A percentile compares a stretch with the other conserved stretches of the same genome.
phyloP scores from a whole-genome alignment of 2,888 invertebrate genomes.

The Notodonta ziczac region DNA sequence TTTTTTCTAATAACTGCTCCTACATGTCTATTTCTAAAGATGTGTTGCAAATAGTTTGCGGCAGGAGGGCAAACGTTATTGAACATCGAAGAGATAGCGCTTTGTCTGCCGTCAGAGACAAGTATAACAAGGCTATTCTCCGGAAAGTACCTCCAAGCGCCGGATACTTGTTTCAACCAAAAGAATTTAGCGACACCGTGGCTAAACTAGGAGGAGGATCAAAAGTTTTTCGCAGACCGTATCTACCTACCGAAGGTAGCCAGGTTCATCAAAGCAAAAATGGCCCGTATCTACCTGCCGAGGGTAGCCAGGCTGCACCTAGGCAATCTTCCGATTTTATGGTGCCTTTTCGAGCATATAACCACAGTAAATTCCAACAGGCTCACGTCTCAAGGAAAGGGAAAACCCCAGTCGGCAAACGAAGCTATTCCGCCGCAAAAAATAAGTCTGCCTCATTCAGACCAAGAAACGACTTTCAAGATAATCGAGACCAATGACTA shows the following conservation, averaged over 20 bases:
- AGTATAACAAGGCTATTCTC: neutral
- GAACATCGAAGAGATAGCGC: neutral
- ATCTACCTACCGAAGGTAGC: neutral
- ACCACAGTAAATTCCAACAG: neutral
- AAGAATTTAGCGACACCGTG: neutral
- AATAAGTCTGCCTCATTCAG: neutral
- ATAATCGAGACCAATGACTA: neutral
- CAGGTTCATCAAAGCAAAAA: neutral
- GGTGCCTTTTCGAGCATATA: slow-evolving; percentile 2
- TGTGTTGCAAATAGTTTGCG: neutral
- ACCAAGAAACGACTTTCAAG: neutral
- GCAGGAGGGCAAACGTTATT: neutral
- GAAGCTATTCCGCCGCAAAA: neutral
- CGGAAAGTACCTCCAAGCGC: slow-evolving; percentile 1
- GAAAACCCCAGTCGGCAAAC: neutral
- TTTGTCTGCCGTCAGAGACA: neutral
- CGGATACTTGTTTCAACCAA: neutral
- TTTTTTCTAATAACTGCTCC: neutral
- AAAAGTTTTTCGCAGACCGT: neutral
- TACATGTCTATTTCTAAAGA: neutral
- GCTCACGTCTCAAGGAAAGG: neutral
- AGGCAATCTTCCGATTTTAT: neutral
- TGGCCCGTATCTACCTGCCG: slow-evolving; percentile 3
- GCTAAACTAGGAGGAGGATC: slow-evolving; percentile 1
- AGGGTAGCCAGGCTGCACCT: slow-evolving; percentile 4